A percentile compares a stretch with the other conserved stretches of the same genome.
Conservation (phyloP, 2,888 invertebrate genomes). For the Eledone cirrhosa region DNA sequence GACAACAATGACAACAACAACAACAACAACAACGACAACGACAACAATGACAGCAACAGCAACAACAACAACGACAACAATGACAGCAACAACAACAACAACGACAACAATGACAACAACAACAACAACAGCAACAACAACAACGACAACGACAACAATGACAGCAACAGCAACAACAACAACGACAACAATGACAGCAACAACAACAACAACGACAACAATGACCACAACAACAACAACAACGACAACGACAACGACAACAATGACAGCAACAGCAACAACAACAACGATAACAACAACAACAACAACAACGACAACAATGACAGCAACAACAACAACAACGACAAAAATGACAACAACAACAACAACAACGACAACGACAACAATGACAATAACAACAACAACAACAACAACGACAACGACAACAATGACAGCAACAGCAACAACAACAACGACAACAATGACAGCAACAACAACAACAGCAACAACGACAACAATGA, state of each 20-base stretch:
- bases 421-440: too few relatives aligned
- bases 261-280: slow-evolving; percentile 13
- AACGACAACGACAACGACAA: too few relatives aligned
- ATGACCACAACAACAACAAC: too few relatives aligned
- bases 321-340: too few relatives aligned
- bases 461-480: too few relatives aligned
- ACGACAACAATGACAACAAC: background rate
- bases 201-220: too few relatives aligned
- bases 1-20: slow-evolving; percentile 13
- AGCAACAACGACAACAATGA: too few relatives aligned
- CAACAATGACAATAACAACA: background rate
- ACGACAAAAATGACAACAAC: background rate
- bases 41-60: slow-evolving; percentile 13
- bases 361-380: background rate
- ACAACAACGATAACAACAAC: slow-evolving; percentile 13
- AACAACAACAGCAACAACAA: slow-evolving; percentile 7
- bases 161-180: slow-evolving; percentile 9
- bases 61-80: slow-evolving; percentile 13
- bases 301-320: slow-evolving; percentile 13
- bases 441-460: too few relatives aligned
- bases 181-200: slow-evolving; percentile 13
- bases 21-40: slow-evolving; percentile 13
- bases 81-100: background rate
- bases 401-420: too few relatives aligned
- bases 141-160: slow-evolving; percentile 13